These are phyloP conservation scores for Bufotes viridis DNA, from an alignment of 2,797 vertebrate species.

Conservation along the genomic window DNA sequence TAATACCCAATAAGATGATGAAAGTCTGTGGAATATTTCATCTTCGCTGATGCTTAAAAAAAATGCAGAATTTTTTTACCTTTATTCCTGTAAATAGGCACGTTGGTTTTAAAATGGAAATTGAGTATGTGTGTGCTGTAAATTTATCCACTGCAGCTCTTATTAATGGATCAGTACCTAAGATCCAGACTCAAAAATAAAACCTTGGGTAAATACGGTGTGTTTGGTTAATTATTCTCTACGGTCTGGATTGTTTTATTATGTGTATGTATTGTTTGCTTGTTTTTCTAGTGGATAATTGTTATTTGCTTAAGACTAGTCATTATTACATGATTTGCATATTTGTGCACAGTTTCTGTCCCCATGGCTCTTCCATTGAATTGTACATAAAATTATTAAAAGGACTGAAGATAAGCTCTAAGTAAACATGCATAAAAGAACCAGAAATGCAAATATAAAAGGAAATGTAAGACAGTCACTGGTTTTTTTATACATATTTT, in stretches of 20 bases:
- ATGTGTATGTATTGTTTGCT: constrained; percentile 9
- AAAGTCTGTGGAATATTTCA: background rate
- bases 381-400: background rate
- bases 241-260: background rate
- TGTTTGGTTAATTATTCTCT: constrained; percentile 15
- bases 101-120: background rate
- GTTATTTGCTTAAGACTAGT: constrained; percentile 21
- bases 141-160: background rate
- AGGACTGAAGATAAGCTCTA: background rate
- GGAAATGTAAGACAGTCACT: background rate
- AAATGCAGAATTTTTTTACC: background rate
- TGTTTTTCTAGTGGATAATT: constrained; percentile 6
- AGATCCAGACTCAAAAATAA: background rate
- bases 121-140: background rate
- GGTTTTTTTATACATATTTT: background rate
- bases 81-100: background rate
- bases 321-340: constrained; percentile 12
- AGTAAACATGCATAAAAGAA: background rate
- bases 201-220: background rate
- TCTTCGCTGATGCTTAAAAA: background rate
- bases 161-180: constrained; percentile 6
- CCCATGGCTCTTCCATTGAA: background rate
- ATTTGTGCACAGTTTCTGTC: background rate
- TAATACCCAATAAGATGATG: background rate
- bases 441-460: background rate